phyloP scores from a whole-genome alignment of 2,797 vertebrate species.

The Acanthurus lineatus region DNA sequence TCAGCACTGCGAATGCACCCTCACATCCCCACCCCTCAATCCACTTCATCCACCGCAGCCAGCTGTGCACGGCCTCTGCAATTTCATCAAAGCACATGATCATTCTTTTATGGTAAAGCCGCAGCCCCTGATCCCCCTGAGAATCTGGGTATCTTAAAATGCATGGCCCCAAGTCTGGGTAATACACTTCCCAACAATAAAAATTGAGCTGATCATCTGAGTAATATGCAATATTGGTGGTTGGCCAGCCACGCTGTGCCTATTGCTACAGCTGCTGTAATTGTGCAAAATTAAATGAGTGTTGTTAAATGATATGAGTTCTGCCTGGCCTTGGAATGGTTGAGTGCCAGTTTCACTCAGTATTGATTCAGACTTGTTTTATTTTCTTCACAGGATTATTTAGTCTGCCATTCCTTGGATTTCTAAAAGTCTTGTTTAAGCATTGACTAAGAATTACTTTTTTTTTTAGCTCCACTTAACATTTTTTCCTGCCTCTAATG shows the following conservation, averaged over 20 bases:
- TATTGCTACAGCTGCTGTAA: constrained; percentile 57
- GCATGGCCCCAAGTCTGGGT: constrained; percentile 29
- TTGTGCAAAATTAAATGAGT: constrained; percentile 70
- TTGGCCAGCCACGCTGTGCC: constrained; percentile 36
- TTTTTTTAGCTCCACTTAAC: not conserved
- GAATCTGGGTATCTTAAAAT: constrained; percentile 48
- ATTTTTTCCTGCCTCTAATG: constrained; percentile 11
- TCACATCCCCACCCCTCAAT: constrained; percentile 11
- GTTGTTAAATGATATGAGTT: constrained; percentile 64
- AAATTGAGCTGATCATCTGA: constrained; percentile 55
- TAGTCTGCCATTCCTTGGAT: constrained; percentile 13
- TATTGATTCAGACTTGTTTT: constrained; percentile 52
- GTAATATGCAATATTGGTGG: constrained; percentile 55
- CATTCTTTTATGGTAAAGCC: constrained; percentile 59
- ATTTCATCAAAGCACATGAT: constrained; percentile 77
- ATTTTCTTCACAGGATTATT: constrained; percentile 36
- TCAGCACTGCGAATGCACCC: constrained; percentile 18
- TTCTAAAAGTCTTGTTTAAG: constrained; percentile 17
- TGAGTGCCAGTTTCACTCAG: constrained; percentile 44
- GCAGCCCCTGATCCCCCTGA: constrained; percentile 42
- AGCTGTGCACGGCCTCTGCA: constrained; percentile 72
- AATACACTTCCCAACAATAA: constrained; percentile 56
- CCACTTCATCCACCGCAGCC: constrained; percentile 58
- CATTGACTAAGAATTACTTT: constrained; percentile 9
- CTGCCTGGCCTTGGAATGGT: constrained; percentile 33